phyloP scores from a whole-genome alignment of 2,113 vertebrate species.

The Pomatorhinus ruficollis region DNA sequence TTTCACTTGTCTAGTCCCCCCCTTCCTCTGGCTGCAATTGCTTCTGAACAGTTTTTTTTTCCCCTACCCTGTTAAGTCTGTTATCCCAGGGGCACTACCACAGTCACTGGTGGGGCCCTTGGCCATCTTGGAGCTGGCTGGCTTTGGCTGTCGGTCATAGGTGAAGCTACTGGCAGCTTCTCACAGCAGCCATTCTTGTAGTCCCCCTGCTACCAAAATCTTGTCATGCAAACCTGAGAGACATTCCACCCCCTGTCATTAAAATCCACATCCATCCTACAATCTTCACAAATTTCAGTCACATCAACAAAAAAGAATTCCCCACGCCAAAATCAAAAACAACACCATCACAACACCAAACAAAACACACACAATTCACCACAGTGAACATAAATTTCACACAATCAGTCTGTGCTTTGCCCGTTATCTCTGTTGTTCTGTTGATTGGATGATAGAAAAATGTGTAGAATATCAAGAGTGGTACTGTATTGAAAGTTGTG shows the following conservation, averaged over 20 bases:
- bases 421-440: not conserved
- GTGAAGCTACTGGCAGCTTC: not conserved
- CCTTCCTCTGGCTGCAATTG: not conserved
- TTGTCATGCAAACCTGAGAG: not conserved
- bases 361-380: not conserved
- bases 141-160: accelerated
- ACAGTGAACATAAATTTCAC: not conserved
- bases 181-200: not conserved
- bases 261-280: not conserved
- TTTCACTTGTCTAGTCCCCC: not conserved
- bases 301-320: not conserved
- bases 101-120: not conserved
- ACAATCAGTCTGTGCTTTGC: not conserved
- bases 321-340: not conserved
- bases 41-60: not conserved
- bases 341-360: not conserved
- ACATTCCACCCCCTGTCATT: not conserved
- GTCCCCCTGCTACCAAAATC: not conserved
- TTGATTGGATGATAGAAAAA: not conserved
- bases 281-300: not conserved
- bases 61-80: not conserved
- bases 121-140: not conserved
- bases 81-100: not conserved
- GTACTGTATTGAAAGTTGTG: not conserved
- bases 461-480: not conserved